phyloP scores from a whole-genome alignment of 2,113 vertebrate species.

The Rhombomys opimus region DNA sequence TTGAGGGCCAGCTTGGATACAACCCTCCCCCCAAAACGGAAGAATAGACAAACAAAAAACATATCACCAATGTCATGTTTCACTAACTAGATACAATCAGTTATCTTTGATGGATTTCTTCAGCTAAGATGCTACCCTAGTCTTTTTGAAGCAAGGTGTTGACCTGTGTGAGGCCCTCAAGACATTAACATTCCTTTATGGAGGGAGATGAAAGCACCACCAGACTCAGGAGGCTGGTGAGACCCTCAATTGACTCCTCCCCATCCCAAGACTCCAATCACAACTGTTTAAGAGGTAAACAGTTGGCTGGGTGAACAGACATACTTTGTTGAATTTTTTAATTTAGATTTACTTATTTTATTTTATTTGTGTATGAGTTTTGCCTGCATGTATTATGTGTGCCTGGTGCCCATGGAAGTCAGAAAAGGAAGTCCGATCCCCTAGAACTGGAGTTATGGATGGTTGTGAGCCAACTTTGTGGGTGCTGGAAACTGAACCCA shows the following conservation, averaged over 20 bases:
- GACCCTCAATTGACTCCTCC: not conserved
- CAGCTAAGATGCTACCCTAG: not conserved
- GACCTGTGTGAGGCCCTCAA: not conserved
- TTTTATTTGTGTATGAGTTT: not conserved
- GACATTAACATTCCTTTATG: not conserved
- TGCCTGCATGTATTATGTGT: not conserved
- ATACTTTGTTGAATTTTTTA: not conserved
- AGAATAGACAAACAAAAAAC: not conserved
- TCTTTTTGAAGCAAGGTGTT: not conserved
- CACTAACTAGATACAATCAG: not conserved
- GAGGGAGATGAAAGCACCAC: too few species aligned
- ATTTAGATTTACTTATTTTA: not conserved
- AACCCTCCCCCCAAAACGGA: not conserved
- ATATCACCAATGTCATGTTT: not conserved
- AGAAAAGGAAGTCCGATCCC: not conserved
- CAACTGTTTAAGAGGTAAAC: not conserved
- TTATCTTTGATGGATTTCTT: not conserved
- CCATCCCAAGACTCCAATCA: not conserved
- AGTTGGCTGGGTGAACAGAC: not conserved
- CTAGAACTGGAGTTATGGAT: not conserved
- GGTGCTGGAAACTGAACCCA: not conserved
- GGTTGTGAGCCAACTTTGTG: not conserved
- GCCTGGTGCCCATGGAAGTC: not conserved
- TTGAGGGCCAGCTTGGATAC: not conserved
- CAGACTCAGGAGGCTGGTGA: not conserved